phyloP scores from a whole-genome alignment of 2,888 invertebrate genomes.

The Pristionchus fissidentatus region DNA sequence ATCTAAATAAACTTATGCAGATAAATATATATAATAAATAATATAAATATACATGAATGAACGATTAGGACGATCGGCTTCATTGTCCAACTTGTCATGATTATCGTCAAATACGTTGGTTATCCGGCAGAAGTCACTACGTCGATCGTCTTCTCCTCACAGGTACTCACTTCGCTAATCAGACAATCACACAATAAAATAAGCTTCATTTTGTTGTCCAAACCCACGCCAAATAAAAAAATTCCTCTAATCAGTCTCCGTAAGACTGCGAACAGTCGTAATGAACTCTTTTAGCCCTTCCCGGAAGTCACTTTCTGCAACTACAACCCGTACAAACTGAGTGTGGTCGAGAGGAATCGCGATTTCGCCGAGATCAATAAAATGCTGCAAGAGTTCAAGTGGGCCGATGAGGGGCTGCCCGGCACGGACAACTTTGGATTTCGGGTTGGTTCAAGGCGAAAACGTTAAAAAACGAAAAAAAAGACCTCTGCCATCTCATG shows the following conservation, averaged over 20 bases:
- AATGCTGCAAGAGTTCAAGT: conserved; percentile 8
- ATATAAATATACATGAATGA: not conserved
- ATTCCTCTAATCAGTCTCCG: not conserved
- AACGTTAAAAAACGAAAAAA: no score
- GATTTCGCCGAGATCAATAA: conserved; percentile 32
- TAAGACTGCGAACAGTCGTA: not conserved
- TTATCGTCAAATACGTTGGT: conserved; percentile 5
- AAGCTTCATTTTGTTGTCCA: not conserved
- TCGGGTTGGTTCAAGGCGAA: not conserved
- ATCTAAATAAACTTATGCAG: no score
- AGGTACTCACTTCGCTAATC: not conserved
- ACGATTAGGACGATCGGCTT: not conserved
- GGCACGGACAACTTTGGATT: conserved; percentile 23
- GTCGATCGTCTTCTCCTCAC: conserved; percentile 18
- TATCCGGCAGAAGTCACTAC: conserved; percentile 25
- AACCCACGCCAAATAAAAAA: not conserved
- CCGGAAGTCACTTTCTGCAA: conserved; percentile 48
- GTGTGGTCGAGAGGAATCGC: conserved; percentile 13
- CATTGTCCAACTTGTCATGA: conserved; percentile 8
- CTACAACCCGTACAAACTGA: conserved; percentile 43
- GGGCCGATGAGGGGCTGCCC: not conserved
- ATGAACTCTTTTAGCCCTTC: not conserved
- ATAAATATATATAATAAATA: not conserved
- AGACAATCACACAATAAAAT: not conserved
- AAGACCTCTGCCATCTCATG: no score